Conservation (phyloP, 2,888 invertebrate genomes). For the Aromia moschata region DNA sequence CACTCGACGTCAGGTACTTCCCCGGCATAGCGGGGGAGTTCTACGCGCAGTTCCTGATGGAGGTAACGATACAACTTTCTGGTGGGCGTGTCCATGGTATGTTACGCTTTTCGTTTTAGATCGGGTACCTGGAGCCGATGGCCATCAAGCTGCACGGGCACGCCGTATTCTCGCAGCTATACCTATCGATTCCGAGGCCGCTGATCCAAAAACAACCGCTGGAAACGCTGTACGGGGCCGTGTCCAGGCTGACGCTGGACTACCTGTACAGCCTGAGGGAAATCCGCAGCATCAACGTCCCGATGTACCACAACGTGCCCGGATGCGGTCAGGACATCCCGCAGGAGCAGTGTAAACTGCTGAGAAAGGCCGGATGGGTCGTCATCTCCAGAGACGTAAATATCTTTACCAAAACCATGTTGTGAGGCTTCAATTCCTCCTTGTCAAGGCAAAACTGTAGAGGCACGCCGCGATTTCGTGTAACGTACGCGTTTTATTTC, state of each 20-base stretch:
- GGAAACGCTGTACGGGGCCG: conserved; percentile 38
- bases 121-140: conserved; percentile 67
- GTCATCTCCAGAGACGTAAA: conserved; percentile 38
- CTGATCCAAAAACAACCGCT: conserved; percentile 53
- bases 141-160: conserved; percentile 67
- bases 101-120: conserved; percentile 61
- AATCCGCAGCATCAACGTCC: conserved; percentile 5
- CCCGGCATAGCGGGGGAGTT: conserved; percentile 69
- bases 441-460: no score
- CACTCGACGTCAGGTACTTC: conserved; percentile 64
- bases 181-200: conserved; percentile 64
- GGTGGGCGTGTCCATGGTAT: no score
- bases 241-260: conserved; percentile 36
- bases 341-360: conserved; percentile 5
- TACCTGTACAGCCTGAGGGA: conserved; percentile 30
- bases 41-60: conserved; percentile 58
- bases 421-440: no score
- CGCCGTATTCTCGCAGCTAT: conserved; percentile 70
- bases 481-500: no score
- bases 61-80: conserved; percentile 54
- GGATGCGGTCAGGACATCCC: conserved; percentile 27
- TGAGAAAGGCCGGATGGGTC: conserved; percentile 42
- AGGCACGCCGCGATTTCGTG: no score
- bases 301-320: conserved; percentile 15
- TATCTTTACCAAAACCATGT: no score